phyloP scores from a whole-genome alignment of 2,888 invertebrate genomes.

The Drosophila rubida region DNA sequence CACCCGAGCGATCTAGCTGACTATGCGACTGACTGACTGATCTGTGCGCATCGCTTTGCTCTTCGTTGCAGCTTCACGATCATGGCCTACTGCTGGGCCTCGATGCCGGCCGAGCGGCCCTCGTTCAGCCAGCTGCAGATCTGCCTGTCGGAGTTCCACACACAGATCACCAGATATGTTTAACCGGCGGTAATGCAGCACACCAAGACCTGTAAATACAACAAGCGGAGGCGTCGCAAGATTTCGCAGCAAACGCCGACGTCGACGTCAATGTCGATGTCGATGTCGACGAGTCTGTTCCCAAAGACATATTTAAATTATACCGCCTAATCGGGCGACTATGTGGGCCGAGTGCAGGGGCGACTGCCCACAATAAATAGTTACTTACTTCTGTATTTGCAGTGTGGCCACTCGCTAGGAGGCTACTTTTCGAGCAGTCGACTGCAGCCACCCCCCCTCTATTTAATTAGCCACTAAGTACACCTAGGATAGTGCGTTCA shows the following conservation, averaged over 20 bases:
- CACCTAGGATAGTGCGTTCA: constrained; percentile 40
- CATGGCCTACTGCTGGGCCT: constrained; percentile 97
- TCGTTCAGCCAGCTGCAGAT: constrained; percentile 93
- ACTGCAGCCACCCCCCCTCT: constrained; percentile 4
- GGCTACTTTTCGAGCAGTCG: constrained; percentile 16
- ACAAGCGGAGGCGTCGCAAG: constrained; percentile 76
- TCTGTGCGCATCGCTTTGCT: constrained; percentile 12
- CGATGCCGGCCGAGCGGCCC: constrained; percentile 93
- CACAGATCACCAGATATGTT: constrained; percentile 94
- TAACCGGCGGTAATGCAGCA: constrained; percentile 85
- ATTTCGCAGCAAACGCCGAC: constrained; percentile 70
- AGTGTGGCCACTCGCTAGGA: constrained; percentile 28
- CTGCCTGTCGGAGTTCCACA: constrained; percentile 93
- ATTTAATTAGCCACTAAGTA: constrained; percentile 36
- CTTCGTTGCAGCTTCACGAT: constrained; percentile 89
- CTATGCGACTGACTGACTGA: background rate
- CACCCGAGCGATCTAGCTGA: constrained; percentile 89
- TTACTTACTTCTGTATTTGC: constrained; percentile 57
- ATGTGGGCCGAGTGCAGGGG: constrained; percentile 23
- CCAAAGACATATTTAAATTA: constrained; percentile 76
- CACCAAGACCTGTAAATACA: constrained; percentile 77
- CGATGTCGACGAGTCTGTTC: constrained; percentile 66
- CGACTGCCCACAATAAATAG: constrained; percentile 49
- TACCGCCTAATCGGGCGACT: constrained; percentile 29
- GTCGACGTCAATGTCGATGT: constrained; percentile 53